Evolutionary conservation across 2,888 invertebrate species (phyloP), one percentile per base, ranked within the genome.

Genomic region (Andricus curvator): DNA sequence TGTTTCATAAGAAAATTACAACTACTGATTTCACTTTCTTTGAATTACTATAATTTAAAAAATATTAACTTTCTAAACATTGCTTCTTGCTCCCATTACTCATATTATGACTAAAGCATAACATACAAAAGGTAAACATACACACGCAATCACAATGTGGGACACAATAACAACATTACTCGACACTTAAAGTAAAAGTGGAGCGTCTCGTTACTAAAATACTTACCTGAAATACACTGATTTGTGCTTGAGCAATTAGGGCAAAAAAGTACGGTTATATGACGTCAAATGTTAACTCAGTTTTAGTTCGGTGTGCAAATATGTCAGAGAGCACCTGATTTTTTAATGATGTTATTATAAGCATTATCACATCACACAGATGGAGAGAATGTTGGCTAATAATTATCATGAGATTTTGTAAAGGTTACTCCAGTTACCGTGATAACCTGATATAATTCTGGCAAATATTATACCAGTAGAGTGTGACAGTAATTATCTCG

Each of bases 141-240:
- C 56, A n/a, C 56, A n/a, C 56, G 56, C 56, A 56, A 56, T 56
- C 56, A 56, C 56, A n/a, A 56, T n/a, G 56, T 56, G 56, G 56
- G 56, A 56, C 56, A n/a, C 56, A 56, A 56, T 56, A 56, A 56
- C 56, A 56, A 56, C 56, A 56, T 56, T n/a, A 56, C n/a, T 56
- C 56, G 56, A n/a, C 11, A 56, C 56, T 56, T 56, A 56, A 56
- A 56, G n/a, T 56, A 56, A 56, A 56, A 56, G 56, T 56, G 56
- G 56, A 56, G 11, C 56, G 11, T 56, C 56, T 56, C n/a, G n/a
- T 56, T 56, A 56, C 56, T 17, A 56, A 56, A 56, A 56, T 56
- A 56, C 56, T 56, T 56, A 56, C n/a, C 56, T n/a, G 56, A 56
- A 56, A 56, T 56, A n/a, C 56, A n/a, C 56, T 9, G 56, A 56